A percentile compares a stretch with the other conserved stretches of the same genome.
Evolutionary conservation across 2,797 vertebrate genomes (phyloP).

Genomic region (Scolopax bukidnonensis): DNA sequence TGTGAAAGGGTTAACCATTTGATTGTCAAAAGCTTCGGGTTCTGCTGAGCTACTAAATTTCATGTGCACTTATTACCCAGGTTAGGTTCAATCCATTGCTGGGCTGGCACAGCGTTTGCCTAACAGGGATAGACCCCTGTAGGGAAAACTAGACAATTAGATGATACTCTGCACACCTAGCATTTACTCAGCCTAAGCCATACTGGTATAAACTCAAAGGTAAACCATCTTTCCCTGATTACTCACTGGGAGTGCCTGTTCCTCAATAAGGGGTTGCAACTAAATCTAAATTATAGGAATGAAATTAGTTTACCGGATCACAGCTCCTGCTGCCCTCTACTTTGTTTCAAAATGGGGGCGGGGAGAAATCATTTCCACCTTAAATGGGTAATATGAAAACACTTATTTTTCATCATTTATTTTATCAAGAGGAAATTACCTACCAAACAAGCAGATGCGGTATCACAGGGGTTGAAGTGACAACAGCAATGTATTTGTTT

Average conservation of each 20-base stretch:
- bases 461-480: neutral
- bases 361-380: neutral
- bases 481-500: neutral
- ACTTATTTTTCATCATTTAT: neutral
- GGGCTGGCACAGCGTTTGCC: constrained; percentile 34
- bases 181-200: constrained; percentile 32
- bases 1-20: constrained; percentile 63
- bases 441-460: neutral
- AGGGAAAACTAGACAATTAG: constrained; percentile 62
- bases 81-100: constrained; percentile 61
- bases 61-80: constrained; percentile 51
- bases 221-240: constrained; percentile 62
- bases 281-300: constrained; percentile 55
- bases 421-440: neutral
- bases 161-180: constrained; percentile 25
- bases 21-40: constrained; percentile 68
- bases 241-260: constrained; percentile 29
- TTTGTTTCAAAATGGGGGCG: neutral
- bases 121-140: constrained; percentile 54
- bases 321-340: neutral
- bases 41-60: constrained; percentile 69
- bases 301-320: constrained; percentile 54
- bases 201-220: constrained; percentile 47
- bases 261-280: neutral
- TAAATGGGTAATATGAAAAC: neutral